Evolutionary conservation across 2,797 vertebrate genomes (phyloP).

Genomic region (Lacerta bilineata): DNA sequence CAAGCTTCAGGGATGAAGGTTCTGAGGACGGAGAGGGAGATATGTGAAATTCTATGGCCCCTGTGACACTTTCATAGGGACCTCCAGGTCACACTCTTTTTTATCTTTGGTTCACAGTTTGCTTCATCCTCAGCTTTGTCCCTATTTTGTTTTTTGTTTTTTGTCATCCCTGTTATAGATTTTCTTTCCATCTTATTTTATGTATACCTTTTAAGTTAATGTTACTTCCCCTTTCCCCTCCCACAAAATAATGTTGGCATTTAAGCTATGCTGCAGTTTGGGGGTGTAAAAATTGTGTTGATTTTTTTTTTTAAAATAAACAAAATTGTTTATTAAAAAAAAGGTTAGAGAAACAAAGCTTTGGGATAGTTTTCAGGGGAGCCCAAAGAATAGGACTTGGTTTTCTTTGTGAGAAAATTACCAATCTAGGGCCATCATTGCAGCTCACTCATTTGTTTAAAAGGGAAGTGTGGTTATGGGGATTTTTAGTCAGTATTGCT

Average conservation of each 20-base stretch:
- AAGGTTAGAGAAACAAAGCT: background rate
- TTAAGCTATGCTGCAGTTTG: background rate
- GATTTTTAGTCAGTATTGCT: background rate
- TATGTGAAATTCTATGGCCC: too few species aligned
- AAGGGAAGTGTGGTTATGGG: conserved; percentile 11
- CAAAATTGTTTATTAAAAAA: background rate
- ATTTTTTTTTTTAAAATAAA: background rate
- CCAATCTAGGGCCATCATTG: too few species aligned
- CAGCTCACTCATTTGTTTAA: too few species aligned
- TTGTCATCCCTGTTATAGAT: background rate
- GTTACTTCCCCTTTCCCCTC: background rate
- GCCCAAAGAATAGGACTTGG: background rate
- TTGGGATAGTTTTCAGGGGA: background rate
- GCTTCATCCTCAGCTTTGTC: background rate
- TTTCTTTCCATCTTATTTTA: conserved; percentile 9
- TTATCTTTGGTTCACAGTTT: background rate
- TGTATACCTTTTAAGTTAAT: background rate
- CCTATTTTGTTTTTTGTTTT: background rate
- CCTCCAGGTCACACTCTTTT: background rate
- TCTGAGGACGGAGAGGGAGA: too few species aligned
- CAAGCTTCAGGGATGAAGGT: too few species aligned
- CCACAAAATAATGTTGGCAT: background rate
- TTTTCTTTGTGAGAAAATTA: too few species aligned
- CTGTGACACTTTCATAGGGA: too few species aligned
- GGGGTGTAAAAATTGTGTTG: too few species aligned